phyloP scores from a whole-genome alignment of 1,140 invertebrate genomes.

The Zophobas atratus region DNA sequence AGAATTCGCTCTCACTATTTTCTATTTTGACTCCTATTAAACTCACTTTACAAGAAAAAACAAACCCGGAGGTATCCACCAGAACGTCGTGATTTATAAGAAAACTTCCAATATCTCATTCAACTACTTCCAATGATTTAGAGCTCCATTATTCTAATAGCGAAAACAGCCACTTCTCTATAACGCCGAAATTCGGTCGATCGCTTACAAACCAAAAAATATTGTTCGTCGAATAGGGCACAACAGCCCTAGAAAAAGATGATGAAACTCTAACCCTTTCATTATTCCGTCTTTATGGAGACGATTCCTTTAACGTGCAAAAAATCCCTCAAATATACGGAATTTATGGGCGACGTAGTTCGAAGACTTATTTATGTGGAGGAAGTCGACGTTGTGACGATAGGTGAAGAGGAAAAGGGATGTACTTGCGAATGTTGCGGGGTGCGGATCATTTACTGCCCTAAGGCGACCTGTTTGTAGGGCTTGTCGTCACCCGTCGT shows the following conservation, averaged over 20 bases:
- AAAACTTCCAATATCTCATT: neutral
- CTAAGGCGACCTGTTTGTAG: conserved; percentile 46
- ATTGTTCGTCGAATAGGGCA: too few relatives aligned
- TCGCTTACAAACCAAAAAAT: too few relatives aligned
- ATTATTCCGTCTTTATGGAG: too few relatives aligned
- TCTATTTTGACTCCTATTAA: neutral
- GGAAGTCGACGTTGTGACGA: neutral
- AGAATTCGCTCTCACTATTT: neutral
- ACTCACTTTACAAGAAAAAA: neutral
- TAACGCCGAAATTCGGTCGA: too few relatives aligned
- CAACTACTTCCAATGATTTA: neutral
- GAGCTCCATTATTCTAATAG: neutral
- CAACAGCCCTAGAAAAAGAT: too few relatives aligned
- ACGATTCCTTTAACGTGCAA: too few relatives aligned
- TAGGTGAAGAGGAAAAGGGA: conserved; percentile 6
- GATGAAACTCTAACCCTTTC: too few relatives aligned
- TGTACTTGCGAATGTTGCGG: conserved; percentile 22
- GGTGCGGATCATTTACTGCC: conserved; percentile 46
- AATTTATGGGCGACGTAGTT: neutral
- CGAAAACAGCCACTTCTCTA: neutral
- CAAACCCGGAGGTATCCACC: neutral
- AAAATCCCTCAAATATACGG: too few relatives aligned
- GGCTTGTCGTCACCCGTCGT: conserved; percentile 44
- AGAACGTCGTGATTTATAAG: neutral
- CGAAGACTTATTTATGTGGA: conserved; percentile 5